Evolutionary conservation across 2,113 vertebrate genomes (phyloP).

Genomic region (Brachyhypopomus occidentalis): DNA sequence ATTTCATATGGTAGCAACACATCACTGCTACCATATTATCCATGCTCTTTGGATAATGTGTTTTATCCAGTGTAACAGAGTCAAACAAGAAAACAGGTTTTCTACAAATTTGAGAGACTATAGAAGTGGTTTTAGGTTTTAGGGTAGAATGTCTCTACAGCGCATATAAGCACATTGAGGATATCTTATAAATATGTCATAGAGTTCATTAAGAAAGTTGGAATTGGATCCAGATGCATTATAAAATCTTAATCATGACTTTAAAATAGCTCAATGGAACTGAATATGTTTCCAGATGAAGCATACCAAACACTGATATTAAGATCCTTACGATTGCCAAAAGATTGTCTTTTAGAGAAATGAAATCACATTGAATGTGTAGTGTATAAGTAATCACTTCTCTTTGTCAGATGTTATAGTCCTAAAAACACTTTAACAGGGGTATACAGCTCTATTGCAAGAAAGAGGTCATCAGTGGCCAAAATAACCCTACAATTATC

Average conservation of each 20-base stretch:
- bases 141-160: too few relatives aligned
- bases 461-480: too few relatives aligned
- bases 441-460: neutral
- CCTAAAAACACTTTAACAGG: neutral
- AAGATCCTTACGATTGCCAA: neutral
- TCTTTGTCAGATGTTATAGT: neutral
- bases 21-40: too few relatives aligned
- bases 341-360: too few relatives aligned
- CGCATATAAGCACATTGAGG: too few relatives aligned
- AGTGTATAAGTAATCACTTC: neutral
- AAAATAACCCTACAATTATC: neutral
- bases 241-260: neutral
- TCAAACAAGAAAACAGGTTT: neutral
- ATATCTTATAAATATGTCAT: neutral
- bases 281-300: neutral
- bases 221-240: neutral
- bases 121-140: too few relatives aligned
- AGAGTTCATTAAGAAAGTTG: neutral
- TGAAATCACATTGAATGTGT: neutral
- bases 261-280: neutral
- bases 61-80: neutral
- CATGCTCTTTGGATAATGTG: neutral
- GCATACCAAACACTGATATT: neutral
- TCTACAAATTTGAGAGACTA: neutral
- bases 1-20: too few relatives aligned